Conservation (phyloP, 2,888 invertebrate genomes). For the Campaea margaritaria region DNA sequence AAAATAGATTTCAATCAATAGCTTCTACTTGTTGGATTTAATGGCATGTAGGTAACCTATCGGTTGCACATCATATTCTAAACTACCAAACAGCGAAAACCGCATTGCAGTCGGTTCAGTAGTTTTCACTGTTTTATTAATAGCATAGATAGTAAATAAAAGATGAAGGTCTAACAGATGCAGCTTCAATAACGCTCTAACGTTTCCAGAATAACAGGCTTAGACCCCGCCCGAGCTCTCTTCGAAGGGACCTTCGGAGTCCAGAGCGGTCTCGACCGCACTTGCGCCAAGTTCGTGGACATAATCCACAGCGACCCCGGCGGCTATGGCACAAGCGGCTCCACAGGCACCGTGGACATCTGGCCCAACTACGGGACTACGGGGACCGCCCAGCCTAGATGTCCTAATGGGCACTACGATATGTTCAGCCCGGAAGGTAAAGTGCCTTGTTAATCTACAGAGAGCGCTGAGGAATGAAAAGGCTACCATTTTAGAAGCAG, state of each 20-base stretch:
- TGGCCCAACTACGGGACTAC: conserved; percentile 84
- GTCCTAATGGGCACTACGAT: conserved; percentile 69
- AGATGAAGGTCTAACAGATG: background rate
- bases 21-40: no score
- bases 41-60: no score
- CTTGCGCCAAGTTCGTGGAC: conserved; percentile 86
- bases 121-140: no score
- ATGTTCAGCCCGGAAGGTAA: conserved; percentile 69
- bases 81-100: no score
- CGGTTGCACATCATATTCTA: no score
- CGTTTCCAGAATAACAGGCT: conserved; percentile 78
- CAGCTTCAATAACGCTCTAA: background rate
- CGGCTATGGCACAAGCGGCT: conserved; percentile 80
- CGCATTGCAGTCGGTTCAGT: no score
- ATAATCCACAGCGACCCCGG: conserved; percentile 88
- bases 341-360: conserved; percentile 83
- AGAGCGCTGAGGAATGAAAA: background rate
- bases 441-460: background rate
- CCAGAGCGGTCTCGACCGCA: conserved; percentile 67
- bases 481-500: no score
- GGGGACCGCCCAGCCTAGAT: conserved; percentile 80
- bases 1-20: no score
- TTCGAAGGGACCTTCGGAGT: conserved; percentile 79
- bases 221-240: conserved; percentile 85
- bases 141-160: no score